Base-by-base conservation (phyloP, 2,888 invertebrate species). In the Tanaodytes sp. region DNA sequence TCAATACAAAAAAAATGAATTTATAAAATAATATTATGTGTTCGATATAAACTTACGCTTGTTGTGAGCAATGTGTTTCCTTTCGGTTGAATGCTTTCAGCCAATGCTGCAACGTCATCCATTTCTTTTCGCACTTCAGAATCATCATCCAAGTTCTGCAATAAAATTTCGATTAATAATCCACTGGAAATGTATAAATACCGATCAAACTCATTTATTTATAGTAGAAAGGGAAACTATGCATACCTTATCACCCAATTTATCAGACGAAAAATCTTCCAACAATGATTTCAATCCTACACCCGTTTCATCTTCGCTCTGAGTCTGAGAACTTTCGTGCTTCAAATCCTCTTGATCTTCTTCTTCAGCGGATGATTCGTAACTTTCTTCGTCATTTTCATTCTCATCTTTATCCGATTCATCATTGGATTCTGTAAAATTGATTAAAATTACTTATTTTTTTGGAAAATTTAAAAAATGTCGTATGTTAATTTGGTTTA, bases 21-120 rank as follows among this genome's bases (percentile, higher is more conserved):
- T 11, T 23, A 14, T 14, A 39, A 49, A 31, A 31, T 36, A 23
- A 23, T 23, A 23, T 33, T 33, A 3, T 33, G 33, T n/a, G 12
- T 33, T n/a, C 5, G n/a, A 48, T 36, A 61, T 48, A 61, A 40
- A 85, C 88, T 86, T 83, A 92, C 92, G 86, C 92, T 92, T 54
- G 98, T 96, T 61, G 97, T 96, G 76, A 96, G 94, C 75, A 98
- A 88, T 16, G 98, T 99, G 82, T 96, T 97, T 82, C 98, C 98
- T 84, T 96, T 98, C 1, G 98, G 98, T 86, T 98, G 98, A 83
- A 99, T 93, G 86, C 96, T 93, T 85, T 97, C 94, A 42, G 98
- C 98, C 77, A 97, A 89, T 55, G 94, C 94, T 45, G 97, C 96
- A 51, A 96, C 96, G 86, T 96, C 94, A 84, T 94, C 94, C 81